Evolutionary conservation across 2,797 vertebrate species (phyloP).

Genomic region (Falco concolor): DNA sequence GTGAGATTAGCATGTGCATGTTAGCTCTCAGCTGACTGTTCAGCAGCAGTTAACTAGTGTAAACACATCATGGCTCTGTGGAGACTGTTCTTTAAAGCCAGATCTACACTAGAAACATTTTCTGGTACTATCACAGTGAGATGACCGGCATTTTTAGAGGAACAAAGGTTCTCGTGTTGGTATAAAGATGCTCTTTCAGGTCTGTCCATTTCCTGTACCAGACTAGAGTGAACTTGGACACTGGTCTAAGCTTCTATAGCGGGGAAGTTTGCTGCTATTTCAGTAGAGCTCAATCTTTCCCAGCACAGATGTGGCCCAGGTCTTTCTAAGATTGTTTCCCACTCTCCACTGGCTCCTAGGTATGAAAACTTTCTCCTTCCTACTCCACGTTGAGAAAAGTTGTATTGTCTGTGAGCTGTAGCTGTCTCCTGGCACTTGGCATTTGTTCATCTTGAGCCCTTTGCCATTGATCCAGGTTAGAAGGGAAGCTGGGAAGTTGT

Average conservation of each 20-base stretch:
- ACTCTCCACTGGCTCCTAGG: not conserved
- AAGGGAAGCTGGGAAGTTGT: not conserved
- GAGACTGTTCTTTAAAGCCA: not conserved
- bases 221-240: not conserved
- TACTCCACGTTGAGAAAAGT: not conserved
- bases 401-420: not conserved
- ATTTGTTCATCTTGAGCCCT: not conserved
- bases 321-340: not conserved
- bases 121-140: not conserved
- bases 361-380: not conserved
- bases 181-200: not conserved
- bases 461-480: not conserved
- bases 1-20: not conserved
- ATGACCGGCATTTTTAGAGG: not conserved
- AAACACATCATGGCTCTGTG: not conserved
- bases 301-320: not conserved
- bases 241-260: not conserved
- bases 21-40: not conserved
- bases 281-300: not conserved
- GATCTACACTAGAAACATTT: not conserved
- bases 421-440: not conserved
- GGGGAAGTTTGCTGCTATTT: not conserved
- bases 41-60: not conserved
- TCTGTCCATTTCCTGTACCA: not conserved
- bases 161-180: not conserved